phyloP scores from a whole-genome alignment of 2,113 vertebrate genomes.

The Gavia stellata region DNA sequence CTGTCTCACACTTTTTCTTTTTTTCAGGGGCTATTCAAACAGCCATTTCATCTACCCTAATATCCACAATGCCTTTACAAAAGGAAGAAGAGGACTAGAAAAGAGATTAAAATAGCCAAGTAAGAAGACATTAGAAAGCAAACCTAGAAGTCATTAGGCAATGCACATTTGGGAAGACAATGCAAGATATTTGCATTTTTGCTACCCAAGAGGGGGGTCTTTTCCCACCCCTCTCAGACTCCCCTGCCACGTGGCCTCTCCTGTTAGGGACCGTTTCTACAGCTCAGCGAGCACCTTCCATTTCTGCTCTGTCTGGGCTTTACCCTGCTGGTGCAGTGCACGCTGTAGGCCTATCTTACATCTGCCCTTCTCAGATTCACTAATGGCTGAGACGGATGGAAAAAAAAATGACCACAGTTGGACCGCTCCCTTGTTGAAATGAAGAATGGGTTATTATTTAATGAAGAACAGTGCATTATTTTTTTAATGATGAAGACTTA shows the following conservation, averaged over 20 bases:
- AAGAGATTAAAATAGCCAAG: not conserved
- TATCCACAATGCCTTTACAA: not conserved
- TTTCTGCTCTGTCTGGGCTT: not conserved
- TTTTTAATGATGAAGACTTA: not conserved
- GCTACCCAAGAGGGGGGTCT: not conserved
- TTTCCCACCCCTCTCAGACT: not conserved
- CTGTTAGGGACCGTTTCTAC: not conserved
- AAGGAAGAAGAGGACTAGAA: not conserved
- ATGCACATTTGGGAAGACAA: not conserved
- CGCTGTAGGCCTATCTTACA: not conserved
- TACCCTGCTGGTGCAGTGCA: not conserved
- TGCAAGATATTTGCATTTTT: not conserved
- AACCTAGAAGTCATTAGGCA: not conserved
- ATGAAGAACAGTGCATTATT: not conserved
- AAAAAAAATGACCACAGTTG: not conserved
- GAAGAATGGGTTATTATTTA: not conserved
- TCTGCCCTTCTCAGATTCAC: not conserved
- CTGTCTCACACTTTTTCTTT: not conserved
- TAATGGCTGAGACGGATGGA: not conserved
- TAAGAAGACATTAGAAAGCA: not conserved
- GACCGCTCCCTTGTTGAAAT: not conserved
- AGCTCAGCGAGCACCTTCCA: not conserved
- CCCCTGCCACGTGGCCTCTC: not conserved
- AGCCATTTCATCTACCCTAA: not conserved
- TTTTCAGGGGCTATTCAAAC: not conserved